Percentiles rank a stretch among this genome's conserved stretches.
Evolutionary conservation across 2,888 invertebrate species (phyloP).

Genomic region (Acronicta leporina): DNA sequence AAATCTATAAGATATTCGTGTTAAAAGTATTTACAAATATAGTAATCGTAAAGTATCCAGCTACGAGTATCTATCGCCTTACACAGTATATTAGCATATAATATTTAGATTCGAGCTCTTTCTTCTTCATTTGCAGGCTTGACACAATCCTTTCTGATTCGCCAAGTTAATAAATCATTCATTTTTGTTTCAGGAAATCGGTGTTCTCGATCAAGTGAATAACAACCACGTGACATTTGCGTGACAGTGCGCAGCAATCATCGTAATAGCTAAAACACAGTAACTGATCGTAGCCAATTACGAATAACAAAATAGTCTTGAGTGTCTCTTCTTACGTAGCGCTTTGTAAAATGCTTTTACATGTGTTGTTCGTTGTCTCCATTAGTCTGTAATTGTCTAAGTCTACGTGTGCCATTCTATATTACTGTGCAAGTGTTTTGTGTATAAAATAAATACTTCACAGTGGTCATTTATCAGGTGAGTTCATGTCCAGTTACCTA

Average conservation of each 20-base stretch:
- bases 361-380: slow-evolving; percentile 44
- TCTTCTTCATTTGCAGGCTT: no score
- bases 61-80: no score
- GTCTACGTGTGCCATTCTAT: slow-evolving; percentile 41
- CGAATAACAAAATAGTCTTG: slow-evolving; percentile 48
- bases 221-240: slow-evolving; percentile 71
- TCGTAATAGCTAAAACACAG: slow-evolving; percentile 57
- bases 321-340: slow-evolving; percentile 48
- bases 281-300: slow-evolving; percentile 68
- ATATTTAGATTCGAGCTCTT: no score
- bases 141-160: slow-evolving; percentile 10
- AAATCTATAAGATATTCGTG: no score
- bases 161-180: slow-evolving; percentile 46
- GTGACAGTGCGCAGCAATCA: slow-evolving; percentile 65
- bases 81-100: no score
- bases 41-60: no score
- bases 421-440: slow-evolving; percentile 52
- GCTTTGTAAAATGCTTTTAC: slow-evolving; percentile 48
- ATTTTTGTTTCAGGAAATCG: slow-evolving; percentile 65
- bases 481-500: slow-evolving; percentile 26
- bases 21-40: no score
- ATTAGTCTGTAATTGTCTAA: slow-evolving; percentile 45
- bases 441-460: slow-evolving; percentile 40
- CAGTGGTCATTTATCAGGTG: slow-evolving; percentile 41
- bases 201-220: slow-evolving; percentile 50